Conservation (phyloP, 2,888 invertebrate species). For the Tineola bisselliella region DNA sequence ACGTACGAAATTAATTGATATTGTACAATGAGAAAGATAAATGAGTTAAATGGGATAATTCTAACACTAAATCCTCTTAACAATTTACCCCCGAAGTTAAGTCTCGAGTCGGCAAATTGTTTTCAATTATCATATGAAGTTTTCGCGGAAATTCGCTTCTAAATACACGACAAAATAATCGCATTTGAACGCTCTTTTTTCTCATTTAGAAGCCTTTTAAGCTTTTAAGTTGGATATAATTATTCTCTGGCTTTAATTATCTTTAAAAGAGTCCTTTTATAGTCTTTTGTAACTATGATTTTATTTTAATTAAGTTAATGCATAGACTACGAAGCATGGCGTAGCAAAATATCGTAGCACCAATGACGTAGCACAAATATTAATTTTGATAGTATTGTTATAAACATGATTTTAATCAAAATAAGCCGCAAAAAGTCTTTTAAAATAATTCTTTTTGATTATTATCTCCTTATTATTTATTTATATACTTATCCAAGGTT, state of each 20-base stretch:
- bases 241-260: not conserved
- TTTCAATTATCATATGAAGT: conserved; percentile 16
- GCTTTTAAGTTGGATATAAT: not conserved
- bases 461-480: too few relatives aligned
- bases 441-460: too few relatives aligned
- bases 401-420: too few relatives aligned
- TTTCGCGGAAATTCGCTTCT: not conserved
- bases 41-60: not conserved
- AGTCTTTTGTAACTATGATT: not conserved
- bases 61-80: conserved; percentile 10
- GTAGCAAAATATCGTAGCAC: not conserved
- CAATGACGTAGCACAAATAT: too few relatives aligned
- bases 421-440: too few relatives aligned
- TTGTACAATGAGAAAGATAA: not conserved
- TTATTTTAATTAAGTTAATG: not conserved
- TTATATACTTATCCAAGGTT: too few relatives aligned
- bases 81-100: conserved; percentile 17
- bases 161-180: not conserved
- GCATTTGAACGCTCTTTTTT: not conserved
- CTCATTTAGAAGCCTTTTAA: not conserved
- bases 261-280: not conserved
- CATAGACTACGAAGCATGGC: not conserved
- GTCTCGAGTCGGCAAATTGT: conserved; percentile 21
- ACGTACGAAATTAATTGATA: not conserved
- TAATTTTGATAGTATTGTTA: too few relatives aligned